Evolutionary conservation across 2,113 vertebrate genomes (phyloP).

Genomic region (Urocynchramus pylzowi): DNA sequence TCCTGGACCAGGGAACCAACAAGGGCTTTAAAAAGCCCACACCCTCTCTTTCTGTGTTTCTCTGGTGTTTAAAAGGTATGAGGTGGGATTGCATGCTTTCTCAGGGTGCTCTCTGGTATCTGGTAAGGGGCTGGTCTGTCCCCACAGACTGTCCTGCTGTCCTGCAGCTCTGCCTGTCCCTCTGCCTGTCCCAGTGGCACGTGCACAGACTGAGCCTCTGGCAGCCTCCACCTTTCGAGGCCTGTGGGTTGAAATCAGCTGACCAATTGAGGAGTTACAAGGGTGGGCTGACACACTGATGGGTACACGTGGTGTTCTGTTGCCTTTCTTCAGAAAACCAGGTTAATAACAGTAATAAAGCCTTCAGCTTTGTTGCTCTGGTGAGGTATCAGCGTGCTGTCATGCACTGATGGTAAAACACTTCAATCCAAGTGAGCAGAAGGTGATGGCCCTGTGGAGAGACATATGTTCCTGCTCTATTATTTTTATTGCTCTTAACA

Average conservation of each 20-base stretch:
- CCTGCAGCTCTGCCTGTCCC: neutral
- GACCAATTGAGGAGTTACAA: neutral
- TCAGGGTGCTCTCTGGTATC: neutral
- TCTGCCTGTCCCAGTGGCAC: neutral
- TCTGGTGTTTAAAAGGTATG: neutral
- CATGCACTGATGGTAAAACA: constrained; percentile 41
- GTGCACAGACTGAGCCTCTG: neutral
- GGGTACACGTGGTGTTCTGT: neutral
- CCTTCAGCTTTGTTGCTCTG: neutral
- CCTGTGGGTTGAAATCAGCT: neutral
- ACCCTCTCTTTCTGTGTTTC: neutral
- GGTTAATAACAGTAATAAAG: constrained; percentile 42
- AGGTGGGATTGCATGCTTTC: neutral
- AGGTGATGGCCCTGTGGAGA: constrained; percentile 40
- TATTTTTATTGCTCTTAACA: constrained; percentile 53
- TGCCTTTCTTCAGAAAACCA: constrained; percentile 16
- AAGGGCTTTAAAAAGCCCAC: neutral
- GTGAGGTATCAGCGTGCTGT: constrained; percentile 13
- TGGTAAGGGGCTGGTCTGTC: neutral
- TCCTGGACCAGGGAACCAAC: neutral
- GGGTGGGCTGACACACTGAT: neutral
- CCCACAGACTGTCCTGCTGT: neutral
- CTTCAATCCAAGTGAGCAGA: constrained; percentile 37
- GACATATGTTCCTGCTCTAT: constrained; percentile 26
- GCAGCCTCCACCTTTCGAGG: neutral